Evolutionary conservation across 2,888 invertebrate genomes (phyloP), one percentile per base, ranked within the genome.

Genomic region (Troides helena): DNA sequence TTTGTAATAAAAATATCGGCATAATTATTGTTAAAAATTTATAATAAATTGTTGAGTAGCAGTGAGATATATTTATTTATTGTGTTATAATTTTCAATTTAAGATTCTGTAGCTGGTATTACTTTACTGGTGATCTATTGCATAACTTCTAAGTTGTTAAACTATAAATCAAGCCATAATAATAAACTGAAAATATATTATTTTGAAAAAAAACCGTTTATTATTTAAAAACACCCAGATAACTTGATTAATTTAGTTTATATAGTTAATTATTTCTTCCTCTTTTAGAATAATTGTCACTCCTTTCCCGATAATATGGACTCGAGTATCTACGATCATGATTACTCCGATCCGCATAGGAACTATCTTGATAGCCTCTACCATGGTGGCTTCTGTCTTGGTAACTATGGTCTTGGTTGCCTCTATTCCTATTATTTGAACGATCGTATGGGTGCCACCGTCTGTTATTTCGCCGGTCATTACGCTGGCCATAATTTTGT

Each of bases 161-260:
- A 90, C 87, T 92, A 89, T 92, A 92, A 92, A 91, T 90, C 89
- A 90, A 92, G 92, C 92, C 92, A 92, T 92, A 92, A 92, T 91
- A 92, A 30, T 30, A 30, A 21, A 92, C 89, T 91, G 89, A 91
- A 86, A 92, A 91, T 92, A 92, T 92, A 92, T 92, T 92, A 87
- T 92, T 92, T 92, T 91, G 89, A 91, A 82, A 88, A 89, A 75
- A 75, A 77, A 81, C 39, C 81, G 80, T 79, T 80, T 83, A 63
- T 79, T 79, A 75, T 74, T 77, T 72, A 71, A 71, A 62, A 60
- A 10, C 25, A 10, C 56, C 57, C 57, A 21, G 10, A 21, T 21
- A 21, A 21, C 12, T 18, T 18, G 7, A 21, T n/a, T 23, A 57
- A 57, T 6, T 0, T 18, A 10, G 23, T 21, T 57, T 6, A 7